Evolutionary conservation across 2,888 invertebrate species (phyloP), one percentile per base, ranked within the genome.

Genomic region (Ypsolopha scabrella): DNA sequence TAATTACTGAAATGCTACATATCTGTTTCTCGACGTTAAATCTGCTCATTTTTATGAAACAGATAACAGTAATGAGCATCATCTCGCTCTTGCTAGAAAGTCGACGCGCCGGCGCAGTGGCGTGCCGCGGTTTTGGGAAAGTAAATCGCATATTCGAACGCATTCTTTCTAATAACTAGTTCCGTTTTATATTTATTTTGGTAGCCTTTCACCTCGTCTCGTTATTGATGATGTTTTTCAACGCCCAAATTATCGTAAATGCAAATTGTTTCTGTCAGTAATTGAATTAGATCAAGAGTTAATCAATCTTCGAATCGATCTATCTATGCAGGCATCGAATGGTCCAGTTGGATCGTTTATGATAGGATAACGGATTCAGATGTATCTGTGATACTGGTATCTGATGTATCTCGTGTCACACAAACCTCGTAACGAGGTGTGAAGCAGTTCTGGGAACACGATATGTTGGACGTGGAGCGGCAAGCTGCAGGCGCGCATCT

Each of bases 1-100:
- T 79, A 75, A 79, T 76, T 75, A 73, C 70, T 70, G 66, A 70
- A 72, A 73, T 68, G 69, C 70, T 63, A 68, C 67, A 68, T 67
- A 68, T 70, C 67, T 69, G 65, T 60, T 62, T 59, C 60, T 60
- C 59, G 63, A 62, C 62, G 65, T 64, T 70, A 68, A 75, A 70
- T 69, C 70, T 64, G 67, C 65, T 72, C 68, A 70, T 69, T 73
- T 71, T 70, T 67, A 68, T 65, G 60, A 64, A 55, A 50, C 53
- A 62, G 60, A 63, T 62, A 62, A 62, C 62, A 60, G 55, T 57
- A 58, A 58, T 60, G 58, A 54, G 52, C 50, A 43, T 36, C 53
- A 44, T 47, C 57, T 50, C 39, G 47, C 59, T 57, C 53, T 53
- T 53, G 63, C 59, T 71, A 70, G 73, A 72, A 70, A 73, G 68